Evolutionary conservation across 2,797 vertebrate species (phyloP), one percentile per base, ranked within the genome.

Genomic region (Allobates femoralis): DNA sequence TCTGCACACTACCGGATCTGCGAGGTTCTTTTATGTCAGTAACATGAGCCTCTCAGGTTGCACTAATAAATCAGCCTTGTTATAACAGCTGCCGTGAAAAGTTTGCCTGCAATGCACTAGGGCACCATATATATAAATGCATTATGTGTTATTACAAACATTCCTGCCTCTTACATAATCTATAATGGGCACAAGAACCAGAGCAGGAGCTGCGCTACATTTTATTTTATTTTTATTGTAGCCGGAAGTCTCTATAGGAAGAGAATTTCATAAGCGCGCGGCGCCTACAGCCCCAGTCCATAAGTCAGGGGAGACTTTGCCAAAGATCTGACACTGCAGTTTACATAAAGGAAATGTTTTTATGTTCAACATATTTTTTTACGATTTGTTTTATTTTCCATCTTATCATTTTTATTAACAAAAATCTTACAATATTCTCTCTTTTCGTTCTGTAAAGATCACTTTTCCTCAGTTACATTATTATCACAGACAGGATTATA

Each of bases 1-100:
- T 79, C 73, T 74, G 84, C 81, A 71, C 86, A 83, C 85, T 86
- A 85, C 77, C 56, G 77, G 84, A 86, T 55, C 79, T 86, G 28
- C 55, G 51, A 19, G 28, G 67, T 37, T 81, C 81, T 84, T 87
- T 89, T 69, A 89, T 76, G 85, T 87, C 51, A 41, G 88, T 81
- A 86, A 89, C 55, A 34, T 87, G 85, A 89, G 66, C 81, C 88
- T 81, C 76, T 86, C 78, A 86, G 32, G 69, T 76, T 76, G 83
- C 81, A 84, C 88, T 77, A 84, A 81, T 89, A 87, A 87, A 71
- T 85, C 69, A 84, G 77, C 60, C 83, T 82, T 89, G 85, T 89
- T 89, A 84, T 79, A 86, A 89, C 88, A 89, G 88, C 88, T 89
- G 88, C 69, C 55, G 28, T 60, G 75, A 41, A 64, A 80, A 78